Conservation (phyloP, 2,113 vertebrate genomes). For the Amia ocellicauda region DNA sequence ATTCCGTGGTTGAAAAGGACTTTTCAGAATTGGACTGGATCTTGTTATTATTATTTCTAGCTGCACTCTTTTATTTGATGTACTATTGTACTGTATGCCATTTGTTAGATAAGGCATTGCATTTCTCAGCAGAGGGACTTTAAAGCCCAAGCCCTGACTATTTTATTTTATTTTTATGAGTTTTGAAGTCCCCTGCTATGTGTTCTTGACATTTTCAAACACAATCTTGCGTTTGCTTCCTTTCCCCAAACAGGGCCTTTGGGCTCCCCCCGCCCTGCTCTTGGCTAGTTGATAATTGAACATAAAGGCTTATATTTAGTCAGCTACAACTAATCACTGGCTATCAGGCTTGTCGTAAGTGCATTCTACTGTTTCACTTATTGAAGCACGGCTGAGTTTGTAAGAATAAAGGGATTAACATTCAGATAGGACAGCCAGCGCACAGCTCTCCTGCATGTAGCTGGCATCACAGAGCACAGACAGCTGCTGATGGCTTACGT, state of each 20-base stretch:
- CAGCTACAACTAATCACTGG: conserved; percentile 1
- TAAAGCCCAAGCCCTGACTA: not conserved
- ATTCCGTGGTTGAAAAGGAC: no score
- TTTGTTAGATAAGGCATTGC: no score
- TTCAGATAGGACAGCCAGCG: not conserved
- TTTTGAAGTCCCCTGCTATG: not conserved
- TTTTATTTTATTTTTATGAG: not conserved
- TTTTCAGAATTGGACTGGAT: no score
- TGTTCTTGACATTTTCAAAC: conserved; percentile 8
- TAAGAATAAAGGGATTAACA: not conserved
- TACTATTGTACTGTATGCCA: not conserved
- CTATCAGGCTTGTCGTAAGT: not conserved
- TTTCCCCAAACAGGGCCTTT: not conserved
- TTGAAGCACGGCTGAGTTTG: not conserved
- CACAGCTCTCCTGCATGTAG: not conserved
- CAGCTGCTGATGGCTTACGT: not conserved
- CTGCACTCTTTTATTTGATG: no score
- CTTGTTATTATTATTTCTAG: no score
- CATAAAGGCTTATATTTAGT: not conserved
- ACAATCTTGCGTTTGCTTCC: not conserved
- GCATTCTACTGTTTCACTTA: not conserved
- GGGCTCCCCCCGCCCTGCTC: not conserved
- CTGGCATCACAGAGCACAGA: not conserved
- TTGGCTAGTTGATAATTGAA: not conserved
- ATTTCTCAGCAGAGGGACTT: no score